A percentile compares a stretch with the other conserved stretches of the same genome.
These are phyloP conservation scores for Agrilus biguttatus DNA, from an alignment of 2,888 invertebrate genomes.

Conservation along the genomic window DNA sequence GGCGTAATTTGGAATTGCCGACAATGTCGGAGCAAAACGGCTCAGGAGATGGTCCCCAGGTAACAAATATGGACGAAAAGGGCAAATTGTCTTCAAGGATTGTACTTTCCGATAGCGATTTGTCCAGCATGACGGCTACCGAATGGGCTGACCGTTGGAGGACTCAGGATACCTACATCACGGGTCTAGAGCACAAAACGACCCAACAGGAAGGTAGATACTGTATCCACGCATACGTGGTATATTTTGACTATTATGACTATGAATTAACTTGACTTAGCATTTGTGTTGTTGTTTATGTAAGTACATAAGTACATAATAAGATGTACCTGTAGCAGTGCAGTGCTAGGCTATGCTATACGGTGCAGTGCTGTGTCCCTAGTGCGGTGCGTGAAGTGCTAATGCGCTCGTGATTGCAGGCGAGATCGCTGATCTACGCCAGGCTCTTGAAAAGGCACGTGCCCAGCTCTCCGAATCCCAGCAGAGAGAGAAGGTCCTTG, in stretches of 20 bases:
- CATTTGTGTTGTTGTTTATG: constrained; percentile 6
- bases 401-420: constrained; percentile 36
- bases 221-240: constrained; percentile 26
- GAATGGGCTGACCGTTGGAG: constrained; percentile 57
- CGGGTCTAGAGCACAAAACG: constrained; percentile 58
- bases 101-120: constrained; percentile 48
- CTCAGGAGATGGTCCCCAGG: constrained; percentile 18
- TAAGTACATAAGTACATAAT: constrained; percentile 2
- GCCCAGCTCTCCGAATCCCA: constrained; percentile 76
- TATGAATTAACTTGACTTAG: constrained; percentile 16
- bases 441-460: constrained; percentile 65
- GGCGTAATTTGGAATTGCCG: no score
- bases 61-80: constrained; percentile 38
- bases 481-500: constrained; percentile 81
- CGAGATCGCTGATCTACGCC: constrained; percentile 55
- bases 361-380: constrained; percentile 11
- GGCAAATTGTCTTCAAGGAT: constrained; percentile 37
- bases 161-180: constrained; percentile 63
- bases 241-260: constrained; percentile 14
- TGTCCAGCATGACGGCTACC: constrained; percentile 46
- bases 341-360: constrained; percentile 11
- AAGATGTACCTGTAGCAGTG: constrained; percentile 10
- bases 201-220: constrained; percentile 64
- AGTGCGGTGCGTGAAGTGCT: constrained; percentile 14
- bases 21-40: constrained; percentile 21